These are phyloP conservation scores for Gymnogyps californianus DNA, from an alignment of 2,113 vertebrate species.

Conservation along the genomic window DNA sequence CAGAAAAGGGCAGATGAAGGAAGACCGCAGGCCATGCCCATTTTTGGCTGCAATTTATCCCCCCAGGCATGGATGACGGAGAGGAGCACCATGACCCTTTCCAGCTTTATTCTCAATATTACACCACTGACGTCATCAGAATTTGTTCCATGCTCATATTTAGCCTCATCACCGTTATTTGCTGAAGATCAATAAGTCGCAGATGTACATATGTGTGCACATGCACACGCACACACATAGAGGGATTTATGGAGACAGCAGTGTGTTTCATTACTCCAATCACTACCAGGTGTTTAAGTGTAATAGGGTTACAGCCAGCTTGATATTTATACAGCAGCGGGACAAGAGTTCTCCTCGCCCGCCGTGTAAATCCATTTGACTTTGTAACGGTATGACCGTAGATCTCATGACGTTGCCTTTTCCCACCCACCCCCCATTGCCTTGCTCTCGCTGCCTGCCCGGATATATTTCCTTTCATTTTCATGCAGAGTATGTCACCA, in stretches of 20 bases:
- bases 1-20: not conserved
- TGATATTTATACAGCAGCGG: not conserved
- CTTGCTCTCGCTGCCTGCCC: not conserved
- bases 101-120: not conserved
- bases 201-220: not conserved
- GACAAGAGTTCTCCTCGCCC: not conserved
- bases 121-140: not conserved
- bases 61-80: rapidly evolving
- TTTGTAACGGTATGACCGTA: not conserved
- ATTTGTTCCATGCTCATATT: not conserved
- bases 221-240: rapidly evolving
- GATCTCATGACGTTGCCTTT: not conserved
- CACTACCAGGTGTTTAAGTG: not conserved
- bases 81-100: not conserved
- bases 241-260: not conserved
- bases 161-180: not conserved
- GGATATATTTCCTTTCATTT: slow-evolving; percentile 21
- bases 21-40: not conserved
- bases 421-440: not conserved
- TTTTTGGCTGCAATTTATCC: not conserved
- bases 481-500: slow-evolving; percentile 4
- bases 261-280: not conserved
- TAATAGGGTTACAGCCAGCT: not conserved
- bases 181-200: not conserved
- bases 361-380: not conserved